phyloP scores from a whole-genome alignment of 2,888 invertebrate species.

The Agrotis clavis region DNA sequence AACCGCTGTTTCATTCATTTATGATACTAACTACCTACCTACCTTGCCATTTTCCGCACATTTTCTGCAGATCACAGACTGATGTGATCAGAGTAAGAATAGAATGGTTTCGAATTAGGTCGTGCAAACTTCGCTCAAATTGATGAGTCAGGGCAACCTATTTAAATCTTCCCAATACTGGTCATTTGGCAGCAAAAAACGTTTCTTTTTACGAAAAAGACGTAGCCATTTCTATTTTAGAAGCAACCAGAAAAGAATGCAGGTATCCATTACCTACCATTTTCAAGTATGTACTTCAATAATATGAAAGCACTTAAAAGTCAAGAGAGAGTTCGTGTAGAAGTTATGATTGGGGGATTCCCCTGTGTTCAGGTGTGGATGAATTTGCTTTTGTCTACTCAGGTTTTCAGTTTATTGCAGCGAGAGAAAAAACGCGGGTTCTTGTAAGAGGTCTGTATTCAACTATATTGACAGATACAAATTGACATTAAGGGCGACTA shows the following conservation, averaged over 20 bases:
- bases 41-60: not conserved
- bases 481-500: too few relatives aligned
- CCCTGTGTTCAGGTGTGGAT: too few relatives aligned
- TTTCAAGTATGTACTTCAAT: not conserved
- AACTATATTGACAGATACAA: too few relatives aligned
- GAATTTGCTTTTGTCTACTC: too few relatives aligned
- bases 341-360: conserved; percentile 10
- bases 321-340: not conserved
- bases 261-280: not conserved
- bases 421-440: too few relatives aligned
- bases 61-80: not conserved
- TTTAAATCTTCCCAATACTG: conserved; percentile 9
- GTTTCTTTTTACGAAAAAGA: not conserved
- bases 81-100: conserved; percentile 19
- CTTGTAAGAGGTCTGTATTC: too few relatives aligned
- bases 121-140: conserved; percentile 18
- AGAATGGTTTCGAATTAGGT: conserved; percentile 8
- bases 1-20: conserved; percentile 41
- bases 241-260: not conserved
- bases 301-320: conserved; percentile 3
- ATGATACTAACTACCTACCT: conserved; percentile 7
- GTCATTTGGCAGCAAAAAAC: not conserved
- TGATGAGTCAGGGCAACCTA: conserved; percentile 13
- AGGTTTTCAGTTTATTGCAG: too few relatives aligned
- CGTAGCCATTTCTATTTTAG: conserved; percentile 11